Evolutionary conservation across 2,888 invertebrate species (phyloP).

Genomic region (Parasteatoda lunata): DNA sequence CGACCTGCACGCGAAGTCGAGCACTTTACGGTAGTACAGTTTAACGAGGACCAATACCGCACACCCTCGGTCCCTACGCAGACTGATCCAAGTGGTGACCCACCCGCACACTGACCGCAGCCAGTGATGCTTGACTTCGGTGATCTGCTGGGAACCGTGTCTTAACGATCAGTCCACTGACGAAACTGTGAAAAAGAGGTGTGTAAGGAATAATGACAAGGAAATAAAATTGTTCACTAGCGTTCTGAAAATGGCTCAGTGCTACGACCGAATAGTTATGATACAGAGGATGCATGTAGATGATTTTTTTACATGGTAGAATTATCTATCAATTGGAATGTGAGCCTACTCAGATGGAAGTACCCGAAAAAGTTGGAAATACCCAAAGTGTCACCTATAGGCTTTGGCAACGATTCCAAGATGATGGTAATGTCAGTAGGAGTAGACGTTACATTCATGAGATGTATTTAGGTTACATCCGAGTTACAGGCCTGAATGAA

Average conservation of each 20-base stretch:
- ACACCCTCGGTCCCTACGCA: no score
- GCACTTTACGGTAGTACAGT: no score
- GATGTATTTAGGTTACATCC: neutral
- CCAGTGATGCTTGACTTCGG: no score
- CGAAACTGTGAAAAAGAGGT: no score
- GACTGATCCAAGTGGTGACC: no score
- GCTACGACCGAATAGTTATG: neutral
- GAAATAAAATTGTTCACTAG: neutral
- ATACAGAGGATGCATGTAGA: neutral
- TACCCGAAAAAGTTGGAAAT: neutral
- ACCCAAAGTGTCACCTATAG: neutral
- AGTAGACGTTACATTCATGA: neutral
- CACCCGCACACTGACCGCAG: no score
- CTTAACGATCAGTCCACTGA: no score
- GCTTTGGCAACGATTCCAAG: neutral
- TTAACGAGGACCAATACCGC: no score
- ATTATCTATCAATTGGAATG: neutral
- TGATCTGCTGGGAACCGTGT: no score
- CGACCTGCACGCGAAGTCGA: no score
- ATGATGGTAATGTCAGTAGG: neutral
- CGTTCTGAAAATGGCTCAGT: neutral
- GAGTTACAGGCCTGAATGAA: neutral
- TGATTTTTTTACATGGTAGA: neutral
- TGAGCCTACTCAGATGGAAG: neutral
- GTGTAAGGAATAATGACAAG: neutral